Base-by-base conservation (phyloP, 2,797 vertebrate species). In the Ara ararauna region DNA sequence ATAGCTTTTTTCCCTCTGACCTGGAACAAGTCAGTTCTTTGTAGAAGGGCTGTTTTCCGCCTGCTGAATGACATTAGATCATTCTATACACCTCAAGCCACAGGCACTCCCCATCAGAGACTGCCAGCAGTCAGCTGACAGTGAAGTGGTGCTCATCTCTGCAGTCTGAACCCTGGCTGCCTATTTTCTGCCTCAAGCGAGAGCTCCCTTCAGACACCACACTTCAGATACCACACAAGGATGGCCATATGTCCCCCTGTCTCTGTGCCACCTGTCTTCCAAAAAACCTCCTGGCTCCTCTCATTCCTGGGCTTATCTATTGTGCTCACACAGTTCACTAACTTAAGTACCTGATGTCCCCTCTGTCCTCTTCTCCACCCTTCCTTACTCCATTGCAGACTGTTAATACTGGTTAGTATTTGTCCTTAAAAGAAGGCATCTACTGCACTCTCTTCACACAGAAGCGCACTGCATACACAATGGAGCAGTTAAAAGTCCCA, bases 121-220 rank as follows among this genome's bases (percentile, higher is more conserved):
- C 62, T 44, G 27, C 10, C 84, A 76, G 68, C 29, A 58, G 45
- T 32, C 38, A 71, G 53, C 1, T 70, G 60, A 14, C 64, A 75
- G 23, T 1, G 9, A 76, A 68, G 47, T 7, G 5, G 8, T 73
- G n/a, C 56, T 58, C 6, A 1, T 32, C 23, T 53, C 47, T 40
- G 29, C 53, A 78, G 47, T 24, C 26, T 62, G 54, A 85, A 66
- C 51, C 32, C 50, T 23, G 61, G 62, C 44, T 74, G 70, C 44
- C 29, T 20, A 53, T 38, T 3, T 67, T 24, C 7, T 9, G 5
- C 19, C 18, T 14, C 1, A 0, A 32, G 9, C 0, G 0, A 85
- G 13, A 61, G 48, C 3, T 65, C 75, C 76, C 36, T 75, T 62
- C 22, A 32, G 30, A 73, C 22, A 80, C 10, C 20, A 40, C 1